Conservation (phyloP, 2,888 invertebrate genomes). For the Stegana nigrithorax region DNA sequence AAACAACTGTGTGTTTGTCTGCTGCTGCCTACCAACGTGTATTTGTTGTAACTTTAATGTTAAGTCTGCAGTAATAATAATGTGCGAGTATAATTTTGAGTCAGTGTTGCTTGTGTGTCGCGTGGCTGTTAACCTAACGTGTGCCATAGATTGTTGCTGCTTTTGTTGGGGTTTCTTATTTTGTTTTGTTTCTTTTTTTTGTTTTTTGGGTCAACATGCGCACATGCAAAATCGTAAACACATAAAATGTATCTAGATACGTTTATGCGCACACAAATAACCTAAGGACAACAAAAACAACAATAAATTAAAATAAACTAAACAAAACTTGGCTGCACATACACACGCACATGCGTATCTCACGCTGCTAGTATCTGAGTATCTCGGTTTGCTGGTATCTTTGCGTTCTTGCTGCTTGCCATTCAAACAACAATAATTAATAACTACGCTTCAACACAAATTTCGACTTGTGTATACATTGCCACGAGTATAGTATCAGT, state of each 20-base stretch:
- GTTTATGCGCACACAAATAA: background rate
- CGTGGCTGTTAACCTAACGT: no score
- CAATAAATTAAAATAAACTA: slow-evolving; percentile 1
- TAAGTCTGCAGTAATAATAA: no score
- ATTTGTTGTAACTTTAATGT: slow-evolving; percentile 4
- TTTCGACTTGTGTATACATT: no score
- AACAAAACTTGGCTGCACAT: background rate
- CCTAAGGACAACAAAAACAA: slow-evolving; percentile 6
- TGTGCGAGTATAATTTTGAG: no score
- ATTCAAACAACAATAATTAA: slow-evolving; percentile 47
- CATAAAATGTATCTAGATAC: background rate
- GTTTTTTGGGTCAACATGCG: slow-evolving; percentile 8
- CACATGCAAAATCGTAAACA: background rate
- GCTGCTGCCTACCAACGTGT: no score
- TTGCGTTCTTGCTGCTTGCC: slow-evolving; percentile 17
- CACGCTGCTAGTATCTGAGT: background rate
- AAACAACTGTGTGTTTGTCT: background rate
- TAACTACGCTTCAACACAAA: slow-evolving; percentile 44
- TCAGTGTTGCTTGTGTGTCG: no score
- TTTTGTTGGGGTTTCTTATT: background rate
- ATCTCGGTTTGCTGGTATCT: slow-evolving; percentile 5
- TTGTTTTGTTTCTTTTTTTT: background rate
- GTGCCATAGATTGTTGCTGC: no score
- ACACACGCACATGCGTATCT: background rate
- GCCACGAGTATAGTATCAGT: no score